Percentiles rank a stretch among this genome's conserved stretches.
Evolutionary conservation across 2,113 vertebrate species (phyloP).

Genomic region (Natator depressus): DNA sequence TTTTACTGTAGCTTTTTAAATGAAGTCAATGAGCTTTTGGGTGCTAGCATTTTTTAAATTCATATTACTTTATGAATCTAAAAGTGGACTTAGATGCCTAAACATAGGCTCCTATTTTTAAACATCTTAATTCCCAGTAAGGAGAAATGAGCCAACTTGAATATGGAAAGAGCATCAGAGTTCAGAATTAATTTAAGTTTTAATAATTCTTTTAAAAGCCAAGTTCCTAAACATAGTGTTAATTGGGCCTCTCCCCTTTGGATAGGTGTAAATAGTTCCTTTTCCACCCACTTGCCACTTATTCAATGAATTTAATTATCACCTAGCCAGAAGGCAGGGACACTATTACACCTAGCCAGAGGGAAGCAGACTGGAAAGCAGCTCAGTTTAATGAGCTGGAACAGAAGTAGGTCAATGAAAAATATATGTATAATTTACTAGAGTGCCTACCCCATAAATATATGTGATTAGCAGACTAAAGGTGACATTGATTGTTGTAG

Average conservation of each 20-base stretch:
- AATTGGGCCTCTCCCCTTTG: slow-evolving; percentile 66
- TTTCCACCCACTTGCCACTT: slow-evolving; percentile 51
- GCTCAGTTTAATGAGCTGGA: slow-evolving; percentile 42
- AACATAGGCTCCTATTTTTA: neutral
- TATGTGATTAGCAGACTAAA: slow-evolving; percentile 32
- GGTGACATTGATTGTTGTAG: slow-evolving; percentile 11
- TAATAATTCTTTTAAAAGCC: neutral
- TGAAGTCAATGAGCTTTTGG: neutral
- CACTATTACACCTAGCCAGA: slow-evolving; percentile 41
- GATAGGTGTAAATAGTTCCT: slow-evolving; percentile 41
- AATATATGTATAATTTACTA: slow-evolving; percentile 35
- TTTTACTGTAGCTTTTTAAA: neutral
- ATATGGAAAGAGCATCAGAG: neutral
- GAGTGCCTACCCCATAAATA: neutral
- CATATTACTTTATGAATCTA: neutral
- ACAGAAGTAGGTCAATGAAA: slow-evolving; percentile 47
- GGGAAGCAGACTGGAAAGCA: slow-evolving; percentile 7
- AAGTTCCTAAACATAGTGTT: slow-evolving; percentile 34
- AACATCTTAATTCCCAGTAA: neutral
- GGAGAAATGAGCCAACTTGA: neutral
- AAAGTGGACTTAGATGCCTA: neutral
- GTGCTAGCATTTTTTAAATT: neutral
- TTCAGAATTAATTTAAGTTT: slow-evolving; percentile 7
- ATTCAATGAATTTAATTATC: slow-evolving; percentile 68
- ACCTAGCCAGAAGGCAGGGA: slow-evolving; percentile 65